Conservation (phyloP, 2,888 invertebrate genomes). For the Tyria jacobaeae region DNA sequence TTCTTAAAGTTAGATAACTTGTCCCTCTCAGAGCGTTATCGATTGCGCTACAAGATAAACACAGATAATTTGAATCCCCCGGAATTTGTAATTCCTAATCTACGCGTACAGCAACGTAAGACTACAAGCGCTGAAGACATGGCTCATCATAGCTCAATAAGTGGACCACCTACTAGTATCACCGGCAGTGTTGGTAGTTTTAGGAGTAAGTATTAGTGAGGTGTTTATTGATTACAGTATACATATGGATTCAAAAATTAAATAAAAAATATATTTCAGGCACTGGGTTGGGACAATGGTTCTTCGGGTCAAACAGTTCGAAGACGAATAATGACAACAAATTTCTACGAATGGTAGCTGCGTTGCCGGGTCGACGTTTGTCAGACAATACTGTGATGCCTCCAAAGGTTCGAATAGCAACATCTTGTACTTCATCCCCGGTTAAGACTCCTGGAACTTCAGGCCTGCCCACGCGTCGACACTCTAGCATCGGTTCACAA, state of each 20-base stretch:
- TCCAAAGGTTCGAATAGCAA: conserved; percentile 95
- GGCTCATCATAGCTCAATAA: conserved; percentile 94
- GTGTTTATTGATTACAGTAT: not conserved
- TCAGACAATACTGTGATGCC: conserved; percentile 97
- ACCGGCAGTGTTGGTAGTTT: conserved; percentile 65
- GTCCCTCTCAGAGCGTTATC: conserved; percentile 91
- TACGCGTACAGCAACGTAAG: conserved; percentile 94
- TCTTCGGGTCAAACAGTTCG: conserved; percentile 94
- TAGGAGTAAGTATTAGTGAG: conserved; percentile 50
- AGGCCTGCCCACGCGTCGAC: conserved; percentile 94
- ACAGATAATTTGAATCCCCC: conserved; percentile 95
- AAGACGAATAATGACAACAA: conserved; percentile 93
- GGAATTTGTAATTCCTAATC: conserved; percentile 95
- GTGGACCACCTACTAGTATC: conserved; percentile 75
- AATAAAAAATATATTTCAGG: conserved; percentile 47
- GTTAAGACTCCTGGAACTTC: conserved; percentile 90
- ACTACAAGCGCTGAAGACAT: conserved; percentile 97
- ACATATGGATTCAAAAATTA: not conserved
- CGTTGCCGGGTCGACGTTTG: conserved; percentile 94
- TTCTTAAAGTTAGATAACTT: conserved; percentile 94
- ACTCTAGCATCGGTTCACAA: conserved; percentile 96
- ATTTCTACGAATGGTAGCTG: conserved; percentile 93
- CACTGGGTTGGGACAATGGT: conserved; percentile 90
- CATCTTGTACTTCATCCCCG: conserved; percentile 95
- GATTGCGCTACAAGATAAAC: conserved; percentile 93